phyloP scores from a whole-genome alignment of 2,113 vertebrate genomes.

The Heterotilapia buettikoferi region DNA sequence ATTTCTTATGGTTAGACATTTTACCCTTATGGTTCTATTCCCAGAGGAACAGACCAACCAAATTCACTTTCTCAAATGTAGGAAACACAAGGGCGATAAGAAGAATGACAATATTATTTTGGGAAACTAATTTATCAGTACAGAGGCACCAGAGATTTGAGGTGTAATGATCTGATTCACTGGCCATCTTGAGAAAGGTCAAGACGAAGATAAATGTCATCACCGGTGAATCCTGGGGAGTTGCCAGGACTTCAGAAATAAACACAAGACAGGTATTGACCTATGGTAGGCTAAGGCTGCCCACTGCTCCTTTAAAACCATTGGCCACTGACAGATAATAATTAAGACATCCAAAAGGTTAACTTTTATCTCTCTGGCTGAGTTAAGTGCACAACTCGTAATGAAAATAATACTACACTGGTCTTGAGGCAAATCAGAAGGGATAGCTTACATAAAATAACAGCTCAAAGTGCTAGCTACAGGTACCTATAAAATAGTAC shows the following conservation, averaged over 20 bases:
- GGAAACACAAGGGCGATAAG: slow-evolving; percentile 2
- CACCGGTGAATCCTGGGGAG: slow-evolving; percentile 24
- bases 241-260: slow-evolving; percentile 35
- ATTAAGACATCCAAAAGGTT: slow-evolving; percentile 21
- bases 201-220: slow-evolving; percentile 62
- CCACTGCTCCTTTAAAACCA: neutral
- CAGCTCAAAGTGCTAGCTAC: neutral
- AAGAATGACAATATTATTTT: slow-evolving; percentile 54
- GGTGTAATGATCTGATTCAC: slow-evolving; percentile 60
- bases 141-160: slow-evolving; percentile 26
- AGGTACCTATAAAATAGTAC: slow-evolving; percentile 34
- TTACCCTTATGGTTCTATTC: neutral
- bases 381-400: neutral
- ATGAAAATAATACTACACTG: neutral
- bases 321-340: slow-evolving; percentile 16
- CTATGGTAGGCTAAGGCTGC: neutral
- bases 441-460: neutral
- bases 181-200: slow-evolving; percentile 55
- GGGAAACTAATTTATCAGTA: slow-evolving; percentile 42
- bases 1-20: slow-evolving; percentile 12
- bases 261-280: slow-evolving; percentile 51
- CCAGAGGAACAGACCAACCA: neutral
- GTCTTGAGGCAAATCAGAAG: neutral
- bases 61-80: neutral
- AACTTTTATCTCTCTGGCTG: slow-evolving; percentile 11